Conservation (phyloP, 2,113 vertebrate genomes). For the Nothocercus nigrocapillus region DNA sequence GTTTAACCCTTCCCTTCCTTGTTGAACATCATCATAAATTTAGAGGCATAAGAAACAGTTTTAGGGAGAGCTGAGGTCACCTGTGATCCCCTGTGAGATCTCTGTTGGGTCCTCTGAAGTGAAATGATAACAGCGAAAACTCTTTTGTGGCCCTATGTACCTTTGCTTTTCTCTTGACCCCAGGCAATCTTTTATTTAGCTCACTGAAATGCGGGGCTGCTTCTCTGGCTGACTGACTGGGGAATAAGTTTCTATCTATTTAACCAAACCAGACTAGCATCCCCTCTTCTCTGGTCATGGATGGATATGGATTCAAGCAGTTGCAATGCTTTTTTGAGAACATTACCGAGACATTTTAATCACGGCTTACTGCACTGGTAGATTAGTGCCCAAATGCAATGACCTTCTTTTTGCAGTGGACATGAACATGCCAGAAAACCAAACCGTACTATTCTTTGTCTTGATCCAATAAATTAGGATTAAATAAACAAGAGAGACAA, state of each 20-base stretch:
- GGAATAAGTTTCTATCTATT: constrained; percentile 53
- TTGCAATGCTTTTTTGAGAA: constrained; percentile 49
- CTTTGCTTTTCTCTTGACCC: constrained; percentile 70
- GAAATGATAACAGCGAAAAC: constrained; percentile 31
- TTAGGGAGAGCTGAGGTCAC: constrained; percentile 42
- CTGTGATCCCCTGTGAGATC: constrained; percentile 1
- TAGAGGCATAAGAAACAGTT: background rate
- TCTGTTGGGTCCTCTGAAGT: constrained; percentile 23
- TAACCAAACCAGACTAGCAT: constrained; percentile 55
- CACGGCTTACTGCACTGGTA: constrained; percentile 69
- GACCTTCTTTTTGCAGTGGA: constrained; percentile 51
- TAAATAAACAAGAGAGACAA: constrained; percentile 62
- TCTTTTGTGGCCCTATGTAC: constrained; percentile 56
- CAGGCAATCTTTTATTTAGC: constrained; percentile 68
- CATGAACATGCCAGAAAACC: constrained; percentile 51
- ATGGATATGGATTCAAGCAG: constrained; percentile 57
- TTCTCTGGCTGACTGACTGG: constrained; percentile 50
- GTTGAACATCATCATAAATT: background rate
- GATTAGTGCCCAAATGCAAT: constrained; percentile 53
- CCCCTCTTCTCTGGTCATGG: constrained; percentile 14
- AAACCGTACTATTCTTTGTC: constrained; percentile 21
- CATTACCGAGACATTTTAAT: constrained; percentile 52
- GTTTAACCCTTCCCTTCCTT: constrained; percentile 52
- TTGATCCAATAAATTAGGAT: constrained; percentile 32
- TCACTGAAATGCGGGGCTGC: constrained; percentile 55